Percentiles rank a stretch among this genome's conserved stretches.
These are phyloP conservation scores for Euclidia mi DNA, from an alignment of 2,888 invertebrate species.

Conservation along the genomic window DNA sequence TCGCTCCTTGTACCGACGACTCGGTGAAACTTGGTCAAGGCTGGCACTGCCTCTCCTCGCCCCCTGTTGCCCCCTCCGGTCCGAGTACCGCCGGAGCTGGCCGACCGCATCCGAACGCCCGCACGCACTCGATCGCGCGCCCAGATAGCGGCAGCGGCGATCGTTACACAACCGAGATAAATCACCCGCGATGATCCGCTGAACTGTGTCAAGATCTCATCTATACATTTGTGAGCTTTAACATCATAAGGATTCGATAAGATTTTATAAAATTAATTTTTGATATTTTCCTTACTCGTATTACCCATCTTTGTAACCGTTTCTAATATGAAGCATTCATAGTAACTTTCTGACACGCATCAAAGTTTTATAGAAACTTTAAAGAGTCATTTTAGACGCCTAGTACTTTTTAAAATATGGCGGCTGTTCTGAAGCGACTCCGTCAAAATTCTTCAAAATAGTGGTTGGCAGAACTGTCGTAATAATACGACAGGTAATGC, in stretches of 20 bases:
- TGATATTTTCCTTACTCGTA: too few species aligned
- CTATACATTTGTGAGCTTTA: constrained; percentile 45
- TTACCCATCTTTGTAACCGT: too few species aligned
- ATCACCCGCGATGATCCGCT: constrained; percentile 80
- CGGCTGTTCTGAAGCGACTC: constrained; percentile 70
- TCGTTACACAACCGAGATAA: constrained; percentile 86
- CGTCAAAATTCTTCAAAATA: constrained; percentile 82
- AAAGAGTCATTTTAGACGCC: too few species aligned
- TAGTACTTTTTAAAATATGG: constrained; percentile 18
- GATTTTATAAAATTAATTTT: constrained; percentile 22
- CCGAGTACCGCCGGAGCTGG: constrained; percentile 71
- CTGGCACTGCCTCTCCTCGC: constrained; percentile 75
- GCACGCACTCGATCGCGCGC: constrained; percentile 80
- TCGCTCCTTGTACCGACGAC: constrained; percentile 87
- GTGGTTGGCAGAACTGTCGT: constrained; percentile 85
- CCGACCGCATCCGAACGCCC: constrained; percentile 78
- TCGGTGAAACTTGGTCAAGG: constrained; percentile 90
- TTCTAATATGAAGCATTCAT: too few species aligned
- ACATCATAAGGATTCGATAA: constrained; percentile 47
- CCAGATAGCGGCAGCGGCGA: constrained; percentile 76
- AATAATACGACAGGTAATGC: constrained; percentile 90
- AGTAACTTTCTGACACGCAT: too few species aligned
- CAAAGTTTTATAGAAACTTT: too few species aligned
- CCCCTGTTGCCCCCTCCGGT: constrained; percentile 59
- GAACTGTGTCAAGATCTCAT: constrained; percentile 87